phyloP scores from a whole-genome alignment of 2,888 invertebrate species.

The Coleophora deauratella region DNA sequence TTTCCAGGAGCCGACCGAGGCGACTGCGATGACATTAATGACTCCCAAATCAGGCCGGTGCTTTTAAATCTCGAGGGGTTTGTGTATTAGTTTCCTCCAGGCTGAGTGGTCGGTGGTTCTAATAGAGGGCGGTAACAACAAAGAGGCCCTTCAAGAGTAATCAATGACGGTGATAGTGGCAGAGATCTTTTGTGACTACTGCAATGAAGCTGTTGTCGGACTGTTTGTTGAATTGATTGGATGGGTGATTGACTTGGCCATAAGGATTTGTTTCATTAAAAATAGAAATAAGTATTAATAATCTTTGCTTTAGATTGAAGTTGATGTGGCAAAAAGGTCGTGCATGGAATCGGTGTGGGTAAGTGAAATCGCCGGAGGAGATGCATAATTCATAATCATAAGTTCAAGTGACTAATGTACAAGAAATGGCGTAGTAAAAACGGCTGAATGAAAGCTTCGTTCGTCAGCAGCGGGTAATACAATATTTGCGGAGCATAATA shows the following conservation, averaged over 20 bases:
- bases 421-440: slow-evolving; percentile 9
- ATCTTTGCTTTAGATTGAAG: no score
- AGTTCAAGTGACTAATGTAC: no score
- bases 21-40: slow-evolving; percentile 67
- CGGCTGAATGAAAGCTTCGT: slow-evolving; percentile 11
- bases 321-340: no score
- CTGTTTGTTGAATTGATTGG: slow-evolving; percentile 30
- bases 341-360: no score
- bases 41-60: slow-evolving; percentile 49
- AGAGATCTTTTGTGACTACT: slow-evolving; percentile 21
- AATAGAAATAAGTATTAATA: no score
- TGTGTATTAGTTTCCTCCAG: slow-evolving; percentile 46
- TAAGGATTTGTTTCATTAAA: no score
- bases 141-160: slow-evolving; percentile 45
- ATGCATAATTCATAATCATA: slow-evolving; percentile 8
- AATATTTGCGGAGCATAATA: slow-evolving; percentile 13
- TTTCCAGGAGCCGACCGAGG: slow-evolving; percentile 53
- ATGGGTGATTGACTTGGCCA: slow-evolving; percentile 16
- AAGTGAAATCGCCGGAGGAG: background rate
- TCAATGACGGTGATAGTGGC: slow-evolving; percentile 49
- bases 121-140: slow-evolving; percentile 58
- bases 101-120: slow-evolving; percentile 30
- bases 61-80: slow-evolving; percentile 45
- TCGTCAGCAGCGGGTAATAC: slow-evolving; percentile 5
- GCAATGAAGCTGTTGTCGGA: slow-evolving; percentile 24